Base-by-base conservation (phyloP, 2,113 vertebrate genomes). In the Oreochromis niloticus region DNA sequence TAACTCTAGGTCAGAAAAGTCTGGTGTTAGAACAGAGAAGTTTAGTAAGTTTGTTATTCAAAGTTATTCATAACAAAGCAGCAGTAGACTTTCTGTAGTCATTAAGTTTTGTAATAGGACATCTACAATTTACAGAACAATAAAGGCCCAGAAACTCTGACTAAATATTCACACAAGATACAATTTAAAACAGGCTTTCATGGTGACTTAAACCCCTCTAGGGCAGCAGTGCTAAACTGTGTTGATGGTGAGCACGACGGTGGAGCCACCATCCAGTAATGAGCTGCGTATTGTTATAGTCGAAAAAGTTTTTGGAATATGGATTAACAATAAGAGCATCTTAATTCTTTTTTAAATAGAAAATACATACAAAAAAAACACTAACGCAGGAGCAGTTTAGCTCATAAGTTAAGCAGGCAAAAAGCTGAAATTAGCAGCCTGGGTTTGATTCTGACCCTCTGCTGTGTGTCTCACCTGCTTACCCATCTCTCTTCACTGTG, bases 31-130 rank as follows among this genome's bases (percentile, higher is more conserved):
- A 84, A 85, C 14, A 92, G 46, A 91, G 54, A 63, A 52, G 39
- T 90, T 93, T 87, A 94, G 91, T 94, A 48, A 73, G 81, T 88
- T 78, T 57, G 50, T 27, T 13, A 46, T 9, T 75, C 71, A 75
- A n/a, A 13, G 86, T 89, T 90, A 88, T 19, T 86, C 14, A 87
- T 32, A 81, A 78, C 56, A 92, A 46, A n/a, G 63, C 16, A 88
- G 73, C 32, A 36, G 4, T 24, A 78, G 43, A 32, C 43, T 8
- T 80, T 7, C 2, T 83, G 4, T 50, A 7, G 41, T 73, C 50
- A 10, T 17, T 43, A 46, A 36, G 14, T 82, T 56, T 78, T 13
- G 34, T 30, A 73, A 17, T 5, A 19, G 5, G 11, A 80, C 59
- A 30, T 56, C 34, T 59, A 30, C 17, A 71, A 52, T 12, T 43